A percentile compares a stretch with the other conserved stretches of the same genome.
These are phyloP conservation scores for Condylura cristata DNA, from an alignment of 2,113 vertebrate genomes.

Conservation along the genomic window DNA sequence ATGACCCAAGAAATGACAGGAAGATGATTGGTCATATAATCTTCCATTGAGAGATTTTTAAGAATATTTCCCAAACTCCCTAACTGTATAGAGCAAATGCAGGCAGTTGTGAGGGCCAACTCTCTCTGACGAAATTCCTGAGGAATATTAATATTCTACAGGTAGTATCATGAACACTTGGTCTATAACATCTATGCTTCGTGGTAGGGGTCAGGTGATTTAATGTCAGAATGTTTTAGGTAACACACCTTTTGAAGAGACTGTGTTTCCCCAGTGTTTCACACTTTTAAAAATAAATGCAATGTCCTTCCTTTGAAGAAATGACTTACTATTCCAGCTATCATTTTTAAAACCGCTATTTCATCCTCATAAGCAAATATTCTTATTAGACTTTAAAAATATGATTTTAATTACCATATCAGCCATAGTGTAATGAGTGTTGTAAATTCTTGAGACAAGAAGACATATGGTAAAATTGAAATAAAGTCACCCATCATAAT, in stretches of 20 bases:
- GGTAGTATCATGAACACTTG: not conserved
- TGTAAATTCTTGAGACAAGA: not conserved
- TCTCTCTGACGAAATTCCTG: not conserved
- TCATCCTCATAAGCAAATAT: not conserved
- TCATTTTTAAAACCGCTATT: not conserved
- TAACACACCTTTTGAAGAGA: not conserved
- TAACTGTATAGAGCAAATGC: not conserved
- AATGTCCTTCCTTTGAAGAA: not conserved
- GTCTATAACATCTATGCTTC: not conserved
- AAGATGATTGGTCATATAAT: not conserved
- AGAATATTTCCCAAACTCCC: not conserved
- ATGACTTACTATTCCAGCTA: not conserved
- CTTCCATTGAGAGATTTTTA: not conserved
- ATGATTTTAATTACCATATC: conserved; percentile 43
- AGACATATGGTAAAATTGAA: conserved; percentile 9
- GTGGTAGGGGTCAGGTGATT: not conserved
- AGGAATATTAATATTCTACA: not conserved
- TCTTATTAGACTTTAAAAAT: conserved; percentile 14
- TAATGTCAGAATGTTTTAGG: not conserved
- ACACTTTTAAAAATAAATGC: not conserved
- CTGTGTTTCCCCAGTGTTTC: not conserved
- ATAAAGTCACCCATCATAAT: not conserved
- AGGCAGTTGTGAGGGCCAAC: not conserved
- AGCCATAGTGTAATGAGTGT: not conserved
- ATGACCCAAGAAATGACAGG: not conserved